Percentiles rank a stretch among this genome's conserved stretches.
phyloP scores from a whole-genome alignment of 2,888 invertebrate species.

The Formica aserva region DNA sequence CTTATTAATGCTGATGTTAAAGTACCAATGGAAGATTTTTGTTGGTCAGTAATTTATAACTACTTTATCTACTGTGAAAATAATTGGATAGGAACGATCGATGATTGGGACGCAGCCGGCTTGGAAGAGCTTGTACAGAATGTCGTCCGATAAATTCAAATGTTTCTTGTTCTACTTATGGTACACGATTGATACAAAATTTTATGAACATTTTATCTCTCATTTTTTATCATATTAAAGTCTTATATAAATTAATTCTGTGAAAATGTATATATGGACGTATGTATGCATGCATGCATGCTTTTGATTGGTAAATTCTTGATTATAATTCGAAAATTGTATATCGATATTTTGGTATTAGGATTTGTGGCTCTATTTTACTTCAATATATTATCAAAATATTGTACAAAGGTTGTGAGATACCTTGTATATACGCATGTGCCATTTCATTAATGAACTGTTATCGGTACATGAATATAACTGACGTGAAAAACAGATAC shows the following conservation, averaged over 20 bases:
- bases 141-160: slow-evolving; percentile 11
- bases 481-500: not conserved
- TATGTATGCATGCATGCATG: too few relatives aligned
- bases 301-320: too few relatives aligned
- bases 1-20: not conserved
- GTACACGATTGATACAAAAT: not conserved
- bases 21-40: not conserved
- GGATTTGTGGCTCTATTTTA: too few relatives aligned
- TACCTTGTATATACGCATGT: not conserved
- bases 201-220: not conserved
- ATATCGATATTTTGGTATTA: too few relatives aligned
- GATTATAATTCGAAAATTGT: too few relatives aligned
- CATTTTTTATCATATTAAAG: not conserved
- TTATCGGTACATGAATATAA: not conserved
- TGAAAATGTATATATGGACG: not conserved
- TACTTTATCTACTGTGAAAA: slow-evolving; percentile 29
- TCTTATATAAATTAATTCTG: not conserved
- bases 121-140: slow-evolving; percentile 13
- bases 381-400: too few relatives aligned
- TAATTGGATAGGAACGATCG: not conserved
- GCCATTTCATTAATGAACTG: not conserved
- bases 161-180: slow-evolving; percentile 10
- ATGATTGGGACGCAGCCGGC: slow-evolving; percentile 8
- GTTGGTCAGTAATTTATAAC: slow-evolving; percentile 4
- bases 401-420: too few relatives aligned